Percentiles rank a stretch among this genome's conserved stretches.
Evolutionary conservation across 1,140 invertebrate genomes (phyloP).

Genomic region (Portunus trituberculatus): DNA sequence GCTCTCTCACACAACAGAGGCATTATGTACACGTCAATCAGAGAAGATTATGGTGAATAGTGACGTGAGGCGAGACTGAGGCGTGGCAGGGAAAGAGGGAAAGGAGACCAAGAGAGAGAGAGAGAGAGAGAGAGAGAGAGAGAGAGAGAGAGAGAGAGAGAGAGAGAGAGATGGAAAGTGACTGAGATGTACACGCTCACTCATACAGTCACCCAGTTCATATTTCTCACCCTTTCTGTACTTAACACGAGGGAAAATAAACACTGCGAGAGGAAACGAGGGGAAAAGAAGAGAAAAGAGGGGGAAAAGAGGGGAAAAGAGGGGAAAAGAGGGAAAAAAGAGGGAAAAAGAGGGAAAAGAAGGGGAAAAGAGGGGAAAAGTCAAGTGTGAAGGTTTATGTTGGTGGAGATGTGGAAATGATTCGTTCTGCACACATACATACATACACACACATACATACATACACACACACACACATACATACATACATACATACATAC

Average conservation of each 20-base stretch:
- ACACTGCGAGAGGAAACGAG: neutral
- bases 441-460: slow-evolving; percentile 23
- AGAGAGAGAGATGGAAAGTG: neutral
- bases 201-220: no score
- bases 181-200: no score
- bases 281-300: neutral
- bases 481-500: neutral
- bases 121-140: neutral
- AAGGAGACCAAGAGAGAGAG: neutral
- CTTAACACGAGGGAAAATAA: neutral
- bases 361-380: neutral
- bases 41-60: neutral
- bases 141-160: no score
- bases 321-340: neutral
- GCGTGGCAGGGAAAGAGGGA: neutral
- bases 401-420: neutral
- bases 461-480: neutral
- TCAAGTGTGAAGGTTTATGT: neutral
- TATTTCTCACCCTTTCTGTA: no score
- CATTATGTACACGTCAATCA: neutral
- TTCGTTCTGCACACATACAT: neutral
- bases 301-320: neutral
- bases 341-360: neutral
- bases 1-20: neutral
- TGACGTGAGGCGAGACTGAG: neutral